phyloP scores from a whole-genome alignment of 2,797 vertebrate species.

The Fundulus diaphanus region DNA sequence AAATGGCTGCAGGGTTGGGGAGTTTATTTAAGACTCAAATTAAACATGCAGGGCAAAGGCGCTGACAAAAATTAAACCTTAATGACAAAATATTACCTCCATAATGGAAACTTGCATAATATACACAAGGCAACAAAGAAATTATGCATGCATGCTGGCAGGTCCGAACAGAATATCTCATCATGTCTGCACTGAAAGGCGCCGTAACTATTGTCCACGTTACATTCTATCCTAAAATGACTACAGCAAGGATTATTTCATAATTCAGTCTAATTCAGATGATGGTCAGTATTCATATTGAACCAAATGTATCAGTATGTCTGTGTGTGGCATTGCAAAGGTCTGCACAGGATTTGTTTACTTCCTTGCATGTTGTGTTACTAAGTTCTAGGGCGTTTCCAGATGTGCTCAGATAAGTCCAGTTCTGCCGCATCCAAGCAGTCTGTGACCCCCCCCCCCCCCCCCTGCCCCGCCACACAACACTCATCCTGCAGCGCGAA shows the following conservation, averaged over 20 bases:
- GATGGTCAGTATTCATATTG: not conserved
- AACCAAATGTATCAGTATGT: not conserved
- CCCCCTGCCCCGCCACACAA: constrained; percentile 32
- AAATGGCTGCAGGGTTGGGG: constrained; percentile 63
- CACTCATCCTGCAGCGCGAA: constrained; percentile 45
- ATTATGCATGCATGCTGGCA: not conserved
- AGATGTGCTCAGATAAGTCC: constrained; percentile 19
- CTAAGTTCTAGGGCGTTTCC: constrained; percentile 10
- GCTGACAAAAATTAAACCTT: constrained; percentile 86
- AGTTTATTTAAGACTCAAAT: constrained; percentile 92
- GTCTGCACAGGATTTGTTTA: not conserved
- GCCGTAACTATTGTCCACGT: not conserved
- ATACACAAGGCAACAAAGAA: constrained; percentile 11
- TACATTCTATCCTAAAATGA: not conserved
- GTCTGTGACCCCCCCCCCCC: constrained; percentile 16
- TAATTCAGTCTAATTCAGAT: not conserved
- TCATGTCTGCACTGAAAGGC: constrained; percentile 10
- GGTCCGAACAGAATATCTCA: constrained; percentile 11
- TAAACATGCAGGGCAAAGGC: constrained; percentile 87
- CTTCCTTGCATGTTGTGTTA: constrained; percentile 5
- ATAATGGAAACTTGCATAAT: constrained; percentile 82
- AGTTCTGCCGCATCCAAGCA: constrained; percentile 45
- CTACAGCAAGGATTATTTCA: not conserved
- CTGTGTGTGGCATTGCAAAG: not conserved
- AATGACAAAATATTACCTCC: constrained; percentile 85